Conservation (phyloP, 2,888 invertebrate genomes). For the Colostygia pectinataria region DNA sequence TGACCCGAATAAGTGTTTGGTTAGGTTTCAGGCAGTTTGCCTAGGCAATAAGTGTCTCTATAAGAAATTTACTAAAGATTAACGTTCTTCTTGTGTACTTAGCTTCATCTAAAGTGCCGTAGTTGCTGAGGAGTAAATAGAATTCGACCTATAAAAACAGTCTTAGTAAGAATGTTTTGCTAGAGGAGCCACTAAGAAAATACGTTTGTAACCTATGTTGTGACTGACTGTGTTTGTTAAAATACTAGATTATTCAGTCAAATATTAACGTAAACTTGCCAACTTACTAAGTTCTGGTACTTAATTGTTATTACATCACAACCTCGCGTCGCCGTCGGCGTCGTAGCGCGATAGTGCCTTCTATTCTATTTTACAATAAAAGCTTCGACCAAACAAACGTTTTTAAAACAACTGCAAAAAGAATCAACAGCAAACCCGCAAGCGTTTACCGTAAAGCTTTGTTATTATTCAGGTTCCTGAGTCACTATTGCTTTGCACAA, state of each 20-base stretch:
- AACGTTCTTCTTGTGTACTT: not conserved
- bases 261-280: too few relatives aligned
- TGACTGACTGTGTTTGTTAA: too few relatives aligned
- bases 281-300: too few relatives aligned
- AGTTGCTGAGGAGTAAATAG: not conserved
- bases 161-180: too few relatives aligned
- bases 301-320: too few relatives aligned
- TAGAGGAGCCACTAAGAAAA: too few relatives aligned
- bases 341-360: too few relatives aligned
- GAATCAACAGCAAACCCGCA: not conserved
- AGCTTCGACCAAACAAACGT: not conserved
- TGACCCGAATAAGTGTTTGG: conserved; percentile 9
- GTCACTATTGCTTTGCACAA: not conserved
- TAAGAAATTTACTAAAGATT: not conserved
- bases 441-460: too few relatives aligned
- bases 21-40: conserved; percentile 1
- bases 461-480: not conserved
- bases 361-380: too few relatives aligned
- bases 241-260: too few relatives aligned
- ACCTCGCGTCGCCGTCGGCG: too few relatives aligned
- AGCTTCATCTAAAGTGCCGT: too few relatives aligned
- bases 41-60: conserved; percentile 5
- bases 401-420: not conserved
- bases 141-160: conserved; percentile 5
- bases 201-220: not conserved